These are phyloP conservation scores for Abrostola tripartita DNA, from an alignment of 2,888 invertebrate genomes.

Conservation along the genomic window DNA sequence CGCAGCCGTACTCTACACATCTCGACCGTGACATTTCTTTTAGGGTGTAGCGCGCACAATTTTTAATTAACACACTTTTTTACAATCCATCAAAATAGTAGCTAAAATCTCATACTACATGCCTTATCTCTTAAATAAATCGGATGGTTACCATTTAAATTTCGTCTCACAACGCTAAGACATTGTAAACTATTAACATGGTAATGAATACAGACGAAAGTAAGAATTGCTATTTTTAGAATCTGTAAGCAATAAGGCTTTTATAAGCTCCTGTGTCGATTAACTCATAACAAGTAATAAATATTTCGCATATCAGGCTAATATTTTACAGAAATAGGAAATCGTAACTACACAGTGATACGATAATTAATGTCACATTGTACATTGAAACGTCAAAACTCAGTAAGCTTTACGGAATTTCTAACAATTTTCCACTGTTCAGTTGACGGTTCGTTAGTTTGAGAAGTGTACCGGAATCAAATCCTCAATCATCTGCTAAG, in stretches of 20 bases:
- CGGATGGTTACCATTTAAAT: constrained; percentile 22
- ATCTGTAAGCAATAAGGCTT: constrained; percentile 15
- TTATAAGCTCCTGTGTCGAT: not conserved
- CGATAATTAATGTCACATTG: constrained; percentile 64
- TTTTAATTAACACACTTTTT: constrained; percentile 75
- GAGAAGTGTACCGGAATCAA: constrained; percentile 86
- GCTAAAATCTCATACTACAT: constrained; percentile 30
- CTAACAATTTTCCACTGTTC: constrained; percentile 79
- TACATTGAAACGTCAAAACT: constrained; percentile 79
- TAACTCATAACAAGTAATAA: too few species aligned
- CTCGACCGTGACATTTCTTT: constrained; percentile 83
- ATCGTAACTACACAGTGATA: constrained; percentile 67
- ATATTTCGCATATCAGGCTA: too few species aligned
- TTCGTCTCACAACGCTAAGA: constrained; percentile 6
- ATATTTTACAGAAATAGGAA: not conserved
- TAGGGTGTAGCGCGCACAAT: constrained; percentile 74
- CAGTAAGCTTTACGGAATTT: constrained; percentile 75
- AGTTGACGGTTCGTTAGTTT: constrained; percentile 81
- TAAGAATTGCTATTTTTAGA: constrained; percentile 4
- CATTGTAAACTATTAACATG: constrained; percentile 15
- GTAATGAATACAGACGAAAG: constrained; percentile 28
- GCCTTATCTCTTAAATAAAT: constrained; percentile 49
- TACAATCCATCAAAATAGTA: constrained; percentile 21
- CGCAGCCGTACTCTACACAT: constrained; percentile 68
- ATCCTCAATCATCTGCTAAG: constrained; percentile 74